Base-by-base conservation (phyloP, 2,797 vertebrate species). In the Eupleurogrammus muticus region DNA sequence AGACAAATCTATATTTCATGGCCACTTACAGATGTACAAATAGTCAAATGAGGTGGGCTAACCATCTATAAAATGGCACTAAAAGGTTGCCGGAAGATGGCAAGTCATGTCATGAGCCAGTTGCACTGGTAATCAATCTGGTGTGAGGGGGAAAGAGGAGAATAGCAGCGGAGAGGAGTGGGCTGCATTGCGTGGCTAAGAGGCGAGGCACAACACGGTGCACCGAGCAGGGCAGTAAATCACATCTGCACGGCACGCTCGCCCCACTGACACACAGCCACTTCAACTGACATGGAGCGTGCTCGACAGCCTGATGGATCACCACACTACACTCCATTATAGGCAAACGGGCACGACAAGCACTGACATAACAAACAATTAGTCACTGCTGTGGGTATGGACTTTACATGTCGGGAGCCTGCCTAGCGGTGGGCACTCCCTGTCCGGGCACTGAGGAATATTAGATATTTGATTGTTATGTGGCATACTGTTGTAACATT, bases 21-120 rank as follows among this genome's bases (percentile, higher is more conserved):
- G 90, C 89, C 92, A 94, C 92, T 95, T 94, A 94, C 91, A 93
- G 88, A 95, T 94, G 93, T 94, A 94, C 94, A 95, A 95, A 94
- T 94, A 95, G 93, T 91, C 90, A 93, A 94, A 94, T 90, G 91
- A 94, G 93, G 89, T 87, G 86, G 74, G 87, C 84, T 91, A 92
- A 94, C 91, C 92, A 92, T 94, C 93, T 94, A 94, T 95, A 95
- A 95, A 94, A 93, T 72, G 65, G 87, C 85, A 90, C 88, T 95
- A 94, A 95, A 94, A 93, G 93, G 93, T 94, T 94, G 92, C 89
- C 81, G 89, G 90, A 91, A 91, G 90, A 94, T 88, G 93, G 90
- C 80, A 85, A 89, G 87, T 28, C 28, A 28, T 88, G 87, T 91
- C 84, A 85, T 80, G 87, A 91, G 87, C 79, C 71, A 73, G 88